Base-by-base conservation (phyloP, 1,140 invertebrate species). In the Cecropterus lyciades region DNA sequence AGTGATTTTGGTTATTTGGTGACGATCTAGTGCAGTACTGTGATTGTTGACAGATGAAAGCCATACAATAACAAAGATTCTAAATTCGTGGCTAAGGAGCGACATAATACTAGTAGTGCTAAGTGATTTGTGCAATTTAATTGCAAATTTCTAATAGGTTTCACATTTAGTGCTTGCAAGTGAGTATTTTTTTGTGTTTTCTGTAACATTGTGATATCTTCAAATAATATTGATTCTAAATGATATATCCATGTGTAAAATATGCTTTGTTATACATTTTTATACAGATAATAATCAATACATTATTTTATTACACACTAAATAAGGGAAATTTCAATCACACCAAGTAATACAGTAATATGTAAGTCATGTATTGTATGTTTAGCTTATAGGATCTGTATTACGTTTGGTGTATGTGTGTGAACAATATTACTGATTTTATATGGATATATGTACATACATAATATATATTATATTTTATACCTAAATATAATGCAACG, bases 161-260 rank as follows among this genome's bases (percentile, higher is more conserved):
- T 14, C 27, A 37, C 57, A 37, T 49, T 49, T 49, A 49, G 57
- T 48, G 57, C 45, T 62, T 62, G 57, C 30, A 10, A 17, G 15
- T 49, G 20, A 20, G 27, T 62, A 49, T 62, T 62, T 46, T 33
- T 60, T 15, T 62, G 43, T 62, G 43, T 62, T 49, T 62, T 46
- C 43, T 49, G 45, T 62, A 62, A 62, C 27, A 62, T 62, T 62
- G 57, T 62, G 57, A 62, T 62, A 62, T 49, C 46, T 62, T 62
- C 30, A 20, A 49, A 49, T 62, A 62, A 49, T 49, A 14, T n/a
- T 49, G 11, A 37, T 40, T 30, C 15, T 11, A 10, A 48, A 20
- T 33, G 8, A 52, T 33, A 15, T 52, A 9, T n/a, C 37, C 10
- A 55, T 55, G 37, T 42, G 33, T 56, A 42, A 42, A 17, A 56